Percentiles rank a stretch among this genome's conserved stretches.
Evolutionary conservation across 2,888 invertebrate species (phyloP).

Genomic region (Callyntrura sp.): DNA sequence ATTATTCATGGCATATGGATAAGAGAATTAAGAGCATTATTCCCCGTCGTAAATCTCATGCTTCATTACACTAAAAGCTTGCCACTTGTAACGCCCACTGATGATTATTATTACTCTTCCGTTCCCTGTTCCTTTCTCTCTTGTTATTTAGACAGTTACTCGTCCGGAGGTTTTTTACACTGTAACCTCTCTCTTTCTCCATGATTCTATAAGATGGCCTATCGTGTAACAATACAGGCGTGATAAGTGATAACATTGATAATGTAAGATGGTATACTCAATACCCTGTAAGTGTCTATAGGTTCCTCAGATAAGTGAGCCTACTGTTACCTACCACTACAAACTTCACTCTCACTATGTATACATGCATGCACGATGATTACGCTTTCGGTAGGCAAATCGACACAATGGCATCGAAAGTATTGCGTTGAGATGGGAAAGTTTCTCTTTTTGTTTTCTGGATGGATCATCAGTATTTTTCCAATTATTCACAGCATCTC

Average conservation of each 20-base stretch:
- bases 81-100: conserved; percentile 75
- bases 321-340: too few species aligned
- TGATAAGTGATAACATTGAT: too few species aligned
- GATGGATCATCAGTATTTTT: conserved; percentile 13
- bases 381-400: background rate
- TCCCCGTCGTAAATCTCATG: conserved; percentile 82
- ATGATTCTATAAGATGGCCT: background rate
- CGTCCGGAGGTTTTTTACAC: background rate
- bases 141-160: conserved; percentile 48
- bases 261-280: background rate
- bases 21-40: conserved; percentile 70
- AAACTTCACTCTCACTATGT: too few species aligned
- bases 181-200: background rate
- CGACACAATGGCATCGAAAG: background rate
- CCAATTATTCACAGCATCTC: background rate
- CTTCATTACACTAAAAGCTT: conserved; percentile 83
- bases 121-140: conserved; percentile 31
- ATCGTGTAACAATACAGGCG: too few species aligned
- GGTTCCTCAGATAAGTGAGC: background rate
- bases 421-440: background rate
- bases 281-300: background rate
- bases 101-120: conserved; percentile 73
- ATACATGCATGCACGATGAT: background rate
- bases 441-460: conserved; percentile 1
- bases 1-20: conserved; percentile 67